phyloP scores from a whole-genome alignment of 2,888 invertebrate genomes.

The Cacoxenus indagator region DNA sequence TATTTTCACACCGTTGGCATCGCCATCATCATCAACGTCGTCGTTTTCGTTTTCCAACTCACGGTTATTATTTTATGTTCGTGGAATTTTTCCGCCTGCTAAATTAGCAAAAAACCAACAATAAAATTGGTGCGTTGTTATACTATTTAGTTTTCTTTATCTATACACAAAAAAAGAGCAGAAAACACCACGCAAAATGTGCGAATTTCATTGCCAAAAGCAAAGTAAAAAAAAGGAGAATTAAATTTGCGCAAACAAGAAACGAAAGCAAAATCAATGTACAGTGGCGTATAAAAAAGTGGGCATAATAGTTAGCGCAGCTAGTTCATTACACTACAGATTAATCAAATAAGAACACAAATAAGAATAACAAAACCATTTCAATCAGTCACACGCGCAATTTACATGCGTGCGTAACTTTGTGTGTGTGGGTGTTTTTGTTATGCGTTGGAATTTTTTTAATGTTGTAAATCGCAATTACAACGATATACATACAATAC shows the following conservation, averaged over 20 bases:
- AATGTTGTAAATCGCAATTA: not conserved
- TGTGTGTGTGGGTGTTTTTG: not conserved
- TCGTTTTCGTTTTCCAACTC: slow-evolving; percentile 1
- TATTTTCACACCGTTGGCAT: not conserved
- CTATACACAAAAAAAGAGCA: not conserved
- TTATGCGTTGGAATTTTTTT: slow-evolving; percentile 14
- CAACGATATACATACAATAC: not conserved
- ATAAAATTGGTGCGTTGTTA: not conserved
- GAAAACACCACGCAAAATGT: not conserved
- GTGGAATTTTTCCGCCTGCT: slow-evolving; percentile 16
- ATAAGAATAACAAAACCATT: not conserved
- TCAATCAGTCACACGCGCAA: not conserved
- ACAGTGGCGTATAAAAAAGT: slow-evolving; percentile 6
- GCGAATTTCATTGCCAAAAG: not conserved
- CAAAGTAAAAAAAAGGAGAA: not conserved
- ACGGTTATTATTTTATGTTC: not conserved
- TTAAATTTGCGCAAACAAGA: not conserved
- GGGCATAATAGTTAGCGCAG: not conserved
- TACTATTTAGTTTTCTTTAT: slow-evolving; percentile 9
- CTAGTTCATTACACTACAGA: no score
- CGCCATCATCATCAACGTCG: not conserved
- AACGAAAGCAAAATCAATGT: not conserved
- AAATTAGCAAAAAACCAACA: slow-evolving; percentile 4
- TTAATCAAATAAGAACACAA: not conserved
- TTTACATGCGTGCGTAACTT: not conserved